Conservation (phyloP, 2,797 vertebrate genomes). For the Kryptolebias ocellatus region DNA sequence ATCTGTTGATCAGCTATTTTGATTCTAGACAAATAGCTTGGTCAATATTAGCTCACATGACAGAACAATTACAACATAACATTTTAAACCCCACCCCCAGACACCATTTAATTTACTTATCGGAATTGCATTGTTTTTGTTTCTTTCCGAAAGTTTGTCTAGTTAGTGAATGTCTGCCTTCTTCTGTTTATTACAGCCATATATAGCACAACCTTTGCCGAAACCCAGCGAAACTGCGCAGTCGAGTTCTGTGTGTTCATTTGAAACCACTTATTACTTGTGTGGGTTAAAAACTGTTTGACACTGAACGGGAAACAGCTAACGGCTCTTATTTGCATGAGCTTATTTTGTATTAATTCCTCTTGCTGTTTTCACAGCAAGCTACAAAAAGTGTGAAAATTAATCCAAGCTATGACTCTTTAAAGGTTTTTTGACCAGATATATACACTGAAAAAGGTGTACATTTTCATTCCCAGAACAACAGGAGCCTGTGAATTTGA, state of each 20-base stretch:
- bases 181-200: no score
- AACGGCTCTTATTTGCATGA: background rate
- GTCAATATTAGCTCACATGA: no score
- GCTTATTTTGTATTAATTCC: background rate
- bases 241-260: background rate
- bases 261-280: background rate
- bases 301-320: background rate
- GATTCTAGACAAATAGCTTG: no score
- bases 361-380: background rate
- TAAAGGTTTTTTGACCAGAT: background rate
- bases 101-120: no score
- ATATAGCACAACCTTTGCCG: no score
- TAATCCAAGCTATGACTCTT: background rate
- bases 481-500: conserved; percentile 23
- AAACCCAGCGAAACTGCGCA: no score
- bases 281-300: background rate
- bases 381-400: background rate
- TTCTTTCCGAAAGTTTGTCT: background rate
- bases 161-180: background rate
- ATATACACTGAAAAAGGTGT: background rate
- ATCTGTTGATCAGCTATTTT: no score
- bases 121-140: no score
- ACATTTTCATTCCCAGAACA: conserved; percentile 6
- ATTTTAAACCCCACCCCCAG: no score
- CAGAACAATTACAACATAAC: no score